phyloP scores from a whole-genome alignment of 2,797 vertebrate species.

The Sebastes hubbsi region DNA sequence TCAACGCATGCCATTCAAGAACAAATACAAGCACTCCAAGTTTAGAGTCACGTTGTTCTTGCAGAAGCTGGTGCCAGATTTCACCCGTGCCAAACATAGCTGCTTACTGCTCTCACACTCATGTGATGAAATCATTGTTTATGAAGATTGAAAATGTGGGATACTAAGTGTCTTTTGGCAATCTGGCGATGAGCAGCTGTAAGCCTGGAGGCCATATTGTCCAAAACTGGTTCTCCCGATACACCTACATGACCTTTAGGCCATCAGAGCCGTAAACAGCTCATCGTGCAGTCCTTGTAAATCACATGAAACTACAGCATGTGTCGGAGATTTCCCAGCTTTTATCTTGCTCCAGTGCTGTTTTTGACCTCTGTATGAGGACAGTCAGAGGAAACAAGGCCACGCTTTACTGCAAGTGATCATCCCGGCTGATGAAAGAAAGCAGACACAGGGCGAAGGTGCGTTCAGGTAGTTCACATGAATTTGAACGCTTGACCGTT shows the following conservation, averaged over 20 bases:
- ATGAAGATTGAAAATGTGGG: neutral
- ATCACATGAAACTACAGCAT: neutral
- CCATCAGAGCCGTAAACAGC: conserved; percentile 3
- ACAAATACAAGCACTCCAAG: neutral
- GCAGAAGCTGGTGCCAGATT: conserved; percentile 3
- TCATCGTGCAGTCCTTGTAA: neutral
- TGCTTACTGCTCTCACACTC: conserved; percentile 3
- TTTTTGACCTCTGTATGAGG: neutral
- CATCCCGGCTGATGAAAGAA: neutral
- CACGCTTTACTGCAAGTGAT: neutral
- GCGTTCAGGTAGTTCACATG: neutral
- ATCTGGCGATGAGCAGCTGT: conserved; percentile 18
- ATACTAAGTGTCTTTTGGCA: neutral
- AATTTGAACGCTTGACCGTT: neutral
- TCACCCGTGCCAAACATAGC: conserved; percentile 7
- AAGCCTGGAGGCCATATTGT: conserved; percentile 15
- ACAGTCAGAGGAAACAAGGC: neutral
- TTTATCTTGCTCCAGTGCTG: neutral
- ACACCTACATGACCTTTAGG: neutral
- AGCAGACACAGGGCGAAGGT: neutral
- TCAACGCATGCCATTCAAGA: neutral
- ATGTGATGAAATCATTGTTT: conserved; percentile 32
- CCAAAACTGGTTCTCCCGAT: neutral
- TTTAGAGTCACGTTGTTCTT: neutral
- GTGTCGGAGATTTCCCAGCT: neutral